These are phyloP conservation scores for Onthophagus sagittarius DNA, from an alignment of 2,888 invertebrate genomes.

Conservation along the genomic window DNA sequence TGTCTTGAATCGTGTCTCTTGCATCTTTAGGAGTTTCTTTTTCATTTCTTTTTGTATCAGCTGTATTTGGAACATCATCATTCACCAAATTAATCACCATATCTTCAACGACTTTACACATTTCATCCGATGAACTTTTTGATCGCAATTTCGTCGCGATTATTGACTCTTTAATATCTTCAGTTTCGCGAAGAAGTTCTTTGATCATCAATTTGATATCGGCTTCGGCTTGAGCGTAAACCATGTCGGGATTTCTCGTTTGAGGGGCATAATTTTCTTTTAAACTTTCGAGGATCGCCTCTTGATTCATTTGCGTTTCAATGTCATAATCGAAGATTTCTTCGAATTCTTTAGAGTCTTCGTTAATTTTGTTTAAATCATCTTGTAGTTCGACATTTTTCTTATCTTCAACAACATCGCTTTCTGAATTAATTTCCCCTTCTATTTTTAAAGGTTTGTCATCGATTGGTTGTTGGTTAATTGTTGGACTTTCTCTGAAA, in stretches of 20 bases:
- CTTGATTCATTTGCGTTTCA: background rate
- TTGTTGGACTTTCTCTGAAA: background rate
- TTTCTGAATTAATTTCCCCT: background rate
- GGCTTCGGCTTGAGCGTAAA: conserved; percentile 18
- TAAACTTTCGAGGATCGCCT: background rate
- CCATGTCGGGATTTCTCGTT: conserved; percentile 3
- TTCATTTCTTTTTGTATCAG: background rate
- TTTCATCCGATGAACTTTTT: background rate
- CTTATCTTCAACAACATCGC: background rate
- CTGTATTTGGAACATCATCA: background rate
- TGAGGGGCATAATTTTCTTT: background rate
- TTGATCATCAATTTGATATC: conserved; percentile 24
- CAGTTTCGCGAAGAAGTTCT: conserved; percentile 19
- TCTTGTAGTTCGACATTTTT: background rate
- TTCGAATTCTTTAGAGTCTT: background rate
- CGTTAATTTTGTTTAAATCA: background rate
- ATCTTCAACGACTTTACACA: background rate
- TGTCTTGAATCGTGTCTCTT: background rate
- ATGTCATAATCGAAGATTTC: background rate
- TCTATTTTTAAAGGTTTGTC: background rate
- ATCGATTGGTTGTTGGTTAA: background rate
- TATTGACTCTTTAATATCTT: conserved; percentile 19
- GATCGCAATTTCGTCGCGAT: conserved; percentile 1
- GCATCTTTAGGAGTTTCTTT: background rate
- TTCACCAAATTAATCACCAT: background rate